Conservation (phyloP, 2,113 vertebrate species). For the Leptobrachium leishanense region DNA sequence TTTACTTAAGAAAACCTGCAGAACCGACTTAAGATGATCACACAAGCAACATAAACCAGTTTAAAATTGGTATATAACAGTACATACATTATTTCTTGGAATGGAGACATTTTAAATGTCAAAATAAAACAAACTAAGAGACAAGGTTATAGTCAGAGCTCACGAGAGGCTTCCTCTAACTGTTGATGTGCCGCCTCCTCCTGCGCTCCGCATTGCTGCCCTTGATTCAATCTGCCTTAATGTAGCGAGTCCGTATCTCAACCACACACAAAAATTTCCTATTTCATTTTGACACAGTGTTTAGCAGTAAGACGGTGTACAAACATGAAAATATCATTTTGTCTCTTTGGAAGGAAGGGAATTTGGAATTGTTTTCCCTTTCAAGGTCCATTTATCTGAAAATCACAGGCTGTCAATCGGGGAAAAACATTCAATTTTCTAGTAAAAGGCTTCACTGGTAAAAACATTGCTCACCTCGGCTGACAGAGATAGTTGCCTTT, state of each 20-base stretch:
- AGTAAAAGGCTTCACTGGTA: constrained; percentile 30
- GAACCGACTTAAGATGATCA: no score
- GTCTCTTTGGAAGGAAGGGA: constrained; percentile 18
- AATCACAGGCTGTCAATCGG: constrained; percentile 26
- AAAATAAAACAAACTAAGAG: background rate
- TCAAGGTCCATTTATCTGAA: constrained; percentile 37
- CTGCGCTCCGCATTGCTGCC: background rate
- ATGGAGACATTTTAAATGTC: background rate
- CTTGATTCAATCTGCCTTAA: background rate
- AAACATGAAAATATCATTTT: background rate
- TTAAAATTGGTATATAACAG: no score
- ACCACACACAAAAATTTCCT: constrained; percentile 1
- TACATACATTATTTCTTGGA: no score
- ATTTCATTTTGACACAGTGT: background rate
- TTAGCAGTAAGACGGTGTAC: background rate
- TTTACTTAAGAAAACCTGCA: no score
- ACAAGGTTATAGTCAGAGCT: background rate
- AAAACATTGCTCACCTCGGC: constrained; percentile 27
- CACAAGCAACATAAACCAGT: no score
- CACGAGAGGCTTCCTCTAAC: background rate
- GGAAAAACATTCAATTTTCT: constrained; percentile 24
- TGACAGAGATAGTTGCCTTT: constrained; percentile 35
- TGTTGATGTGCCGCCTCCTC: background rate
- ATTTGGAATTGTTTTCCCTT: constrained; percentile 38
- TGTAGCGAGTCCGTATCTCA: background rate